These are phyloP conservation scores for Thalassaphorura encarpata DNA, from an alignment of 1,140 invertebrate species.

Conservation along the genomic window DNA sequence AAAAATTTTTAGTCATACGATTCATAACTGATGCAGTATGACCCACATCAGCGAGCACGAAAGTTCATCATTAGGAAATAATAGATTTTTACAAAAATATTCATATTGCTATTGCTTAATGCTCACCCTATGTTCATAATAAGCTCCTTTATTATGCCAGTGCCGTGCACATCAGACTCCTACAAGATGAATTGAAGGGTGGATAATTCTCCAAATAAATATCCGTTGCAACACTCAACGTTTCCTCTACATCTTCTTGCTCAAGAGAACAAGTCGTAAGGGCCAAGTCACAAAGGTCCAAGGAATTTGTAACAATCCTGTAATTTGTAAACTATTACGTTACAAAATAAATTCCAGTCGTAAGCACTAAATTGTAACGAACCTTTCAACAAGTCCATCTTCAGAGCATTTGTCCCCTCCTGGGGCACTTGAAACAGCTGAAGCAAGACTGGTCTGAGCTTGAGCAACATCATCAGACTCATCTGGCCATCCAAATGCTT, in stretches of 20 bases:
- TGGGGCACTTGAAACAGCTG: no score
- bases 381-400: constrained; percentile 35
- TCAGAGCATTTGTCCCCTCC: constrained; percentile 38
- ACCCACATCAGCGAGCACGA: no score
- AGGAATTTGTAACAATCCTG: constrained; percentile 20
- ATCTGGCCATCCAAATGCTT: constrained; percentile 93
- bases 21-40: no score
- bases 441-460: constrained; percentile 39
- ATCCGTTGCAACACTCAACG: constrained; percentile 20
- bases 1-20: no score
- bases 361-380: constrained; percentile 29
- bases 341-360: not conserved
- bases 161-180: constrained; percentile 54
- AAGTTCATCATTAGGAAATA: constrained; percentile 9
- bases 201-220: constrained; percentile 32
- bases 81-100: constrained; percentile 2
- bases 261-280: constrained; percentile 21
- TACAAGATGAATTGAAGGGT: constrained; percentile 18
- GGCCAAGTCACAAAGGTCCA: constrained; percentile 28
- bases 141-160: constrained; percentile 57
- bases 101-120: constrained; percentile 28
- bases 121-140: constrained; percentile 82
- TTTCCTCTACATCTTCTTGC: constrained; percentile 12
- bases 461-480: constrained; percentile 73
- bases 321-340: not conserved